Evolutionary conservation across 2,888 invertebrate species (phyloP), one percentile per base, ranked within the genome.

Genomic region (Sesia bembeciformis): DNA sequence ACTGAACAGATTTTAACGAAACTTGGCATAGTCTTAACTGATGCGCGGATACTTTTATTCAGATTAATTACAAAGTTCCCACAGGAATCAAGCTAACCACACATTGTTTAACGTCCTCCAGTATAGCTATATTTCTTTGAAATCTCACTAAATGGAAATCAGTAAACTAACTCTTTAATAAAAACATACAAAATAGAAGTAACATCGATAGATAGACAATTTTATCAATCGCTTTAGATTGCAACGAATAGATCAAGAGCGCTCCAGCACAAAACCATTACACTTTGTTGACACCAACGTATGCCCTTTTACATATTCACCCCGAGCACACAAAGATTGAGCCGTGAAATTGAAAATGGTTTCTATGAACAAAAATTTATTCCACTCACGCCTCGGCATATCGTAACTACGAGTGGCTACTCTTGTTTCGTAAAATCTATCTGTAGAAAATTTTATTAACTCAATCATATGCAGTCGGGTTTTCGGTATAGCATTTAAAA

Each of bases 301-400:
- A 83, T 84, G 83, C 81, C 84, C 79, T 81, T 84, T 85, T 84
- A 86, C 81, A 85, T 85, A 88, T 88, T 85, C 85, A 83, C 84
- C 81, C 83, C 83, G 81, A 81, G 79, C 84, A 83, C 78, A 84
- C 83, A 87, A 85, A 86, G 86, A 88, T 87, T 88, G 87, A 87
- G 84, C 83, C 82, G 81, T 88, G 82, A 86, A 88, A 88, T 87
- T 87, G 87, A 86, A 88, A 87, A 86, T 86, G 81, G 81, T 84
- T 86, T 81, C 84, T 81, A 85, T 86, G 82, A 81, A 81, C 84
- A 83, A 84, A 84, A 87, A 81, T 82, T 72, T 87, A 88, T 88
- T 86, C 85, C 60, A 66, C 70, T 66, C 86, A 84, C 84, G 86
- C 80, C 68, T 62, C 70, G 60, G 73, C 76, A 75, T 82, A 84